Conservation (phyloP, 2,797 vertebrate species). For the Semotilus atromaculatus region DNA sequence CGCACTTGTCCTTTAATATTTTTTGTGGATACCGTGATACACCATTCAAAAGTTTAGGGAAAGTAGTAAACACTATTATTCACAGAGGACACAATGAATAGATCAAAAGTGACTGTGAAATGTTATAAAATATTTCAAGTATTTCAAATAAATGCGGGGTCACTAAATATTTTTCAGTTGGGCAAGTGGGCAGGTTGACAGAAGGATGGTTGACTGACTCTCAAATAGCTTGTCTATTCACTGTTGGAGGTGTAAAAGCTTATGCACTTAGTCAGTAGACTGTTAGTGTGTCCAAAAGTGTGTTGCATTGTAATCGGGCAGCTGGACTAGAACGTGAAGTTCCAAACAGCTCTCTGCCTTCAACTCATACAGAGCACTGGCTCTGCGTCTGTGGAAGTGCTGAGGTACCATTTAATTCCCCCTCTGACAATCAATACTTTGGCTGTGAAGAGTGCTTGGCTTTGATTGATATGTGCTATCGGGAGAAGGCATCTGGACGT, state of each 20-base stretch:
- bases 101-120: not conserved
- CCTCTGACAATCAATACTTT: constrained; percentile 68
- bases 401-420: constrained; percentile 65
- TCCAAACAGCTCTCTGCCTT: constrained; percentile 37
- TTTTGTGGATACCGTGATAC: not conserved
- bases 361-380: constrained; percentile 43
- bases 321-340: constrained; percentile 19
- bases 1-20: too few species aligned
- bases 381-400: constrained; percentile 54
- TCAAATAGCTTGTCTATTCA: constrained; percentile 25
- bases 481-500: constrained; percentile 64
- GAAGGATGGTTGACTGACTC: not conserved
- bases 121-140: not conserved
- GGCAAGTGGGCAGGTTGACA: constrained; percentile 26
- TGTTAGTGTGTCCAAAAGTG: constrained; percentile 9
- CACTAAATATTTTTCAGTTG: constrained; percentile 27
- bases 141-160: not conserved
- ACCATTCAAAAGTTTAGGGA: not conserved
- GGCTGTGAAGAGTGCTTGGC: constrained; percentile 61
- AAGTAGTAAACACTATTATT: not conserved
- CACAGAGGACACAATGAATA: not conserved
- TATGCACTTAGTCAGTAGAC: constrained; percentile 11
- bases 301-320: constrained; percentile 10
- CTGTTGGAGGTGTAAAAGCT: constrained; percentile 15
- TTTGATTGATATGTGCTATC: constrained; percentile 71